Evolutionary conservation across 2,113 vertebrate species (phyloP), one percentile per base, ranked within the genome.

Genomic region (Eretmochelys imbricata): DNA sequence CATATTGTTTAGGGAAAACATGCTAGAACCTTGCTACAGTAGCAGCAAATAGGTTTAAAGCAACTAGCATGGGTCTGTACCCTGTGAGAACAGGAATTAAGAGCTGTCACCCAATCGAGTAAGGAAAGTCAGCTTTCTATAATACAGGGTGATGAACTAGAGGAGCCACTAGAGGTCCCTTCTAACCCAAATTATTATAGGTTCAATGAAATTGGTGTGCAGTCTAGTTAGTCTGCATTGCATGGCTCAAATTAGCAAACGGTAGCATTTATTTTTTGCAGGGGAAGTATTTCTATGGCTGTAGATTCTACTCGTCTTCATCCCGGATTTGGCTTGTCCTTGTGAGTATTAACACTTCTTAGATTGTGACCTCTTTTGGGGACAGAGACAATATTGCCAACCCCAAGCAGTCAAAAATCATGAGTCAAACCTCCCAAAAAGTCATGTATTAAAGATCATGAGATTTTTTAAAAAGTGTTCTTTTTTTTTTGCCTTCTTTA

Each of bases 151-250:
- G 72, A 53, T 93, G 69, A 89, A 46, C 14, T 9, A 48, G n/a
- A 80, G 79, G 27, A 91, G 82, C 48, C 82, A 59, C 80, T 42
- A 84, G 91, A 72, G 85, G 55, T 81, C 88, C 20, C 54, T 55
- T 92, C 76, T 75, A 84, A 88, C 82, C 69, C 48, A 4, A 17
- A 31, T 51, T 38, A 19, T 85, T 5, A 48, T 89, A 10, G 78
- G 54, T 17, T 38, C 11, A 4, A 38, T 48, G 38, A 42, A 38
- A 19, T 42, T 79, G 29, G 85, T 84, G 53, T 25, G 82, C 35
- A 0, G 42, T 62, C n/a, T 53, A 53, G 5, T 27, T 25, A 46
- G 10, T 29, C 75, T 51, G 19, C 24, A 31, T 2, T 10, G 69
- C 48, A 69, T 27, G 22, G 29, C 49, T 31, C 85, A 78, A 35